Evolutionary conservation across 1,140 invertebrate genomes (phyloP), one percentile per base, ranked within the genome.

Genomic region (Leptonema lineaticorne): DNA sequence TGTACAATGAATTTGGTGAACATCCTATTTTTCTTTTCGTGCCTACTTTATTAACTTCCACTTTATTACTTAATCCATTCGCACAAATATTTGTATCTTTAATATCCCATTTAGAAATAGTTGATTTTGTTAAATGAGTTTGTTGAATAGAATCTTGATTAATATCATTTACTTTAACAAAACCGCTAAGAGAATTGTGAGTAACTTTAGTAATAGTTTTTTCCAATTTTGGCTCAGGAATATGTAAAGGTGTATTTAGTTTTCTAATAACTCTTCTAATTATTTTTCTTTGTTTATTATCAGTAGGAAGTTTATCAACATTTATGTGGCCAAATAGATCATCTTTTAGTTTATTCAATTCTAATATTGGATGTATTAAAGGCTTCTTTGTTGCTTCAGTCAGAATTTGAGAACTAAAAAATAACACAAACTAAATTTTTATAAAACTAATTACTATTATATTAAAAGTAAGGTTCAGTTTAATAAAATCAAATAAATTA

Each of bases 1-100:
- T 80, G 63, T 78, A 80, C 63, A 74, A 75, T 24, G 74, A 74
- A 72, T 77, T 59, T 9, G 73, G 60, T 46, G 72, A 68, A 66
- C 78, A 79, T 14, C 69, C 73, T 58, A 76, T 62, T 60, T 60
- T 18, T 45, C 63, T 71, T 53, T 62, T 33, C 3, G 37, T 33
- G 16, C 24, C 9, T 48, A 53, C 9, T 11, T 26, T 53, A 26
- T 11, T 41, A 41, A 3, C 16, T 53, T 53, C 50, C 16, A 7
- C 16, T 45, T 45, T 45, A 26, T 26, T 26, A 3, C 2, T 4
- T 53, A 11, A 20, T 8, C 16, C 16, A 48, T 4, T 11, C 1
- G 9, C 11, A 9, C 18, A 16, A 26, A 26, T 63, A 26, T 18
- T 18, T 28, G 27, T 48, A 26, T 64, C 53, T 68, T 67, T 70